Evolutionary conservation across 2,888 invertebrate species (phyloP).

Genomic region (Seira ritae): DNA sequence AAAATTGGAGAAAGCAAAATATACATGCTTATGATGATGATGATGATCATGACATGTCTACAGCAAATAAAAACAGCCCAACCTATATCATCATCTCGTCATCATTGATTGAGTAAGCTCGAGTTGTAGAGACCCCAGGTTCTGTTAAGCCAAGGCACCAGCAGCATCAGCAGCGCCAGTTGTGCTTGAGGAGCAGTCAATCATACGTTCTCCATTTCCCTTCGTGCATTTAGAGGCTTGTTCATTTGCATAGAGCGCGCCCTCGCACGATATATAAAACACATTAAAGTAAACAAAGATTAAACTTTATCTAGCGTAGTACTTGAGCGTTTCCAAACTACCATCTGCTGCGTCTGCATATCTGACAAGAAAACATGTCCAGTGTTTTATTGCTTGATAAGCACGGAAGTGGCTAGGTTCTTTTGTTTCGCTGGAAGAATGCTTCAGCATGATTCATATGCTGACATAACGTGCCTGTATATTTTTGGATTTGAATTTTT

Average conservation of each 20-base stretch:
- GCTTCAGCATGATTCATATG: background rate
- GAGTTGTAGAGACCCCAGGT: too few relatives aligned
- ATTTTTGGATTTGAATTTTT: slow-evolving; percentile 1
- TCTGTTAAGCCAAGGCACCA: too few relatives aligned
- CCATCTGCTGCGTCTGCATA: slow-evolving; percentile 11
- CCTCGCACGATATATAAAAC: background rate
- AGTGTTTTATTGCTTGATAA: background rate
- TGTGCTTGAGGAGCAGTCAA: background rate
- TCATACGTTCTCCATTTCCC: background rate
- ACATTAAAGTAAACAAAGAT: slow-evolving; percentile 8
- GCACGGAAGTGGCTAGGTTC: background rate
- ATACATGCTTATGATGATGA: background rate
- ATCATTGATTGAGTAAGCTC: background rate
- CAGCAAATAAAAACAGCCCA: slow-evolving; percentile 1
- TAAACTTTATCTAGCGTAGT: background rate
- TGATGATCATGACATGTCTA: background rate
- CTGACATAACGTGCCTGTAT: background rate
- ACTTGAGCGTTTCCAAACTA: background rate
- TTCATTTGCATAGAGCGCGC: background rate
- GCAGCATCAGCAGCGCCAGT: background rate
- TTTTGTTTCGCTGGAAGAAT: background rate
- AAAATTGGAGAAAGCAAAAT: background rate
- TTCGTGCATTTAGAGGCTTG: too few relatives aligned
- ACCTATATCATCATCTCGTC: background rate
- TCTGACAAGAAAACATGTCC: slow-evolving; percentile 11